Evolutionary conservation across 2,113 vertebrate genomes (phyloP).

Genomic region (Columba livia): DNA sequence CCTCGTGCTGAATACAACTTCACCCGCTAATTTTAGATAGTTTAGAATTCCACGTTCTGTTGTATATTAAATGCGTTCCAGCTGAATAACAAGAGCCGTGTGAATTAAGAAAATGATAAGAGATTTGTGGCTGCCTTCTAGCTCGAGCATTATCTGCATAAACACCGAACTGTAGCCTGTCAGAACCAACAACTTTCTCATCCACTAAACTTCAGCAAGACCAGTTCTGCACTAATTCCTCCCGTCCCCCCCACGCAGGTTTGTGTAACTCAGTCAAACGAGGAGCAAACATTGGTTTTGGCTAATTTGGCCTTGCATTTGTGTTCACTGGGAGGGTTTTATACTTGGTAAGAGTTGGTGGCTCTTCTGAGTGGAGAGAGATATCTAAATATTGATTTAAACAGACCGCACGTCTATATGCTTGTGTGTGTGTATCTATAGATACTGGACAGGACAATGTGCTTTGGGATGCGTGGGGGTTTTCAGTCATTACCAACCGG

Average conservation of each 20-base stretch:
- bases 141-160: not conserved
- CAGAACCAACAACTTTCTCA: not conserved
- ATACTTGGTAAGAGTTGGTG: not conserved
- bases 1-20: not conserved
- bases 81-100: not conserved
- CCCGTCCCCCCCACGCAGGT: not conserved
- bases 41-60: not conserved
- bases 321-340: not conserved
- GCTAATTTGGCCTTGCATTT: not conserved
- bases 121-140: not conserved
- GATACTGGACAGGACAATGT: not conserved
- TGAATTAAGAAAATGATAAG: not conserved
- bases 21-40: not conserved
- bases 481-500: not conserved
- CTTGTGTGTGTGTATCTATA: not conserved
- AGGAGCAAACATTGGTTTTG: not conserved
- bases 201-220: not conserved
- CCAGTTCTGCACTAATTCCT: not conserved
- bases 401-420: fast-evolving
- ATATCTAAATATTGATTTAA: not conserved
- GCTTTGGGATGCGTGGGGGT: not conserved
- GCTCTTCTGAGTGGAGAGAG: not conserved
- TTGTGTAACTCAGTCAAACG: not conserved
- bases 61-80: not conserved
- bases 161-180: not conserved